phyloP scores from a whole-genome alignment of 2,797 vertebrate species.

The Thaleichthys pacificus region DNA sequence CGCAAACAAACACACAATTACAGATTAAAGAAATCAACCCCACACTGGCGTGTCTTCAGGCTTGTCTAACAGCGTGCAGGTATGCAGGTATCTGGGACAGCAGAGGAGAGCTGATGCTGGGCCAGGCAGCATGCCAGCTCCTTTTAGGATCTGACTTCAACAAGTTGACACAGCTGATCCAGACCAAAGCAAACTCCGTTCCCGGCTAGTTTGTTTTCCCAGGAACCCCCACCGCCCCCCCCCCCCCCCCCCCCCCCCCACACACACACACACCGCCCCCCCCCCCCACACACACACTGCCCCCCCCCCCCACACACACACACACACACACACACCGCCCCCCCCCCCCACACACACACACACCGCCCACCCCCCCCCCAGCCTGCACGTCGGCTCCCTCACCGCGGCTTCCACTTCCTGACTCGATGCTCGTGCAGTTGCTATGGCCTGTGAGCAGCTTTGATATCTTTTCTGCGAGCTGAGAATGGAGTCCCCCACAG shows the following conservation, averaged over 20 bases:
- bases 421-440: constrained; percentile 35
- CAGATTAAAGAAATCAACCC: constrained; percentile 2
- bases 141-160: background rate
- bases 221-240: background rate
- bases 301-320: background rate
- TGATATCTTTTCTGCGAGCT: constrained; percentile 39
- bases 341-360: no score
- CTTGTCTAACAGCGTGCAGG: background rate
- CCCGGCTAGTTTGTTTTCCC: constrained; percentile 3
- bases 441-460: constrained; percentile 38
- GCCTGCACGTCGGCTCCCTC: constrained; percentile 6
- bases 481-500: constrained; percentile 12
- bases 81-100: constrained; percentile 20
- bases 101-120: constrained; percentile 3
- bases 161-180: constrained; percentile 22
- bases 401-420: constrained; percentile 16
- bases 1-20: constrained; percentile 12
- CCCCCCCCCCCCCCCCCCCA: no score
- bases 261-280: no score
- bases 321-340: no score
- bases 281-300: no score
- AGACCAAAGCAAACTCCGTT: background rate
- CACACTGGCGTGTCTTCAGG: background rate
- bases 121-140: background rate
- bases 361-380: background rate